Conservation (phyloP, 92 coral and sea anemone species). For the Epizoanthus scotinus region DNA sequence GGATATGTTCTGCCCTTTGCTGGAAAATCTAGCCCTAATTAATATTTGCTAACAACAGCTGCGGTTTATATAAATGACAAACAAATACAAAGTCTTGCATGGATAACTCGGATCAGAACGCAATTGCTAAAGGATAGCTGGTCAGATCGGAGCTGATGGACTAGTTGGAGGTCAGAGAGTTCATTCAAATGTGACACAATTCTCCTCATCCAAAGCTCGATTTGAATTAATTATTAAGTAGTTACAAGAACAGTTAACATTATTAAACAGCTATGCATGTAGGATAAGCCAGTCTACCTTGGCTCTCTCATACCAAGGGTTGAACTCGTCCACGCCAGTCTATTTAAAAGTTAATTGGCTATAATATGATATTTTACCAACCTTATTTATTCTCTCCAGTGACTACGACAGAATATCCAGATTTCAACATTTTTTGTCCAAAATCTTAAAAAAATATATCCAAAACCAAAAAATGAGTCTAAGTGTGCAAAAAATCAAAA, state of each 20-base stretch:
- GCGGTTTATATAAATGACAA: neutral
- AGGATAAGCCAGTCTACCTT: no score
- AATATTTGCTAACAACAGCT: slow-evolving; percentile 1
- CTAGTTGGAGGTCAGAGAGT: neutral
- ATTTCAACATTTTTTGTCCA: no score
- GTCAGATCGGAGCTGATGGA: neutral
- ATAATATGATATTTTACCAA: neutral
- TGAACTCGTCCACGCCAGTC: neutral
- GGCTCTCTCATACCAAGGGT: no score
- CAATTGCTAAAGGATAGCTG: neutral
- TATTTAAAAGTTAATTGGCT: slow-evolving; percentile 22
- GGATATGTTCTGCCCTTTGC: neutral
- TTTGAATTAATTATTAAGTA: no score
- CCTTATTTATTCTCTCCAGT: neutral
- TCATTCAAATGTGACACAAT: no score
- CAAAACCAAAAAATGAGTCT: no score
- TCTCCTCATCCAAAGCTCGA: no score
- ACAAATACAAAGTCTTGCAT: neutral
- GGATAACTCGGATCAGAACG: neutral
- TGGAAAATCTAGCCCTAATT: neutral
- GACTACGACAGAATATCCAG: neutral
- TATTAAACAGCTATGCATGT: no score
- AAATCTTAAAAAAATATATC: no score
- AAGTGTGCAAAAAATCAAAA: no score
- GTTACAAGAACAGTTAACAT: no score